Conservation (phyloP, 1,140 invertebrate genomes). For the Sitophilus oryzae region DNA sequence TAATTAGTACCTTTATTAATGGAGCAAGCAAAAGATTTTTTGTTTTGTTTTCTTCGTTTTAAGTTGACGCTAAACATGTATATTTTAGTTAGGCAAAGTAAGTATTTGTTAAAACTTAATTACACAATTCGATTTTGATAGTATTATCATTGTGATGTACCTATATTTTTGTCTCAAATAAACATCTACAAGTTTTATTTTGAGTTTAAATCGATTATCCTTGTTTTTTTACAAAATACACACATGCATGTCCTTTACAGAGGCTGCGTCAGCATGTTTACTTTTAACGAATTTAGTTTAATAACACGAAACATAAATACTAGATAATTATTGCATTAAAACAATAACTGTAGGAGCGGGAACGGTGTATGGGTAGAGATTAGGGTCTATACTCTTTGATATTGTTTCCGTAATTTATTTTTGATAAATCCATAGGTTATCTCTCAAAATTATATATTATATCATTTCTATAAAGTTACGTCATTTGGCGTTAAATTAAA, state of each 20-base stretch:
- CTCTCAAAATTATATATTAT: too few relatives aligned
- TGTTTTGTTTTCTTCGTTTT: not conserved
- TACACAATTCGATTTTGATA: constrained; percentile 23
- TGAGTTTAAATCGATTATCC: constrained; percentile 3
- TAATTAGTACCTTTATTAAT: constrained; percentile 11
- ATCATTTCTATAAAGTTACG: too few relatives aligned
- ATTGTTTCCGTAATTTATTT: too few relatives aligned
- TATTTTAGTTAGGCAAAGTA: not conserved
- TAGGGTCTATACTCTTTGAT: too few relatives aligned
- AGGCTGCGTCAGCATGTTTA: not conserved
- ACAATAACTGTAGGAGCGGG: too few relatives aligned
- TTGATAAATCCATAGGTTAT: too few relatives aligned
- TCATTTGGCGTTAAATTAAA: too few relatives aligned
- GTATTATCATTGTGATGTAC: constrained; percentile 27
- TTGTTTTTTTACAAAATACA: constrained; percentile 15
- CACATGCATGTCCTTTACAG: not conserved
- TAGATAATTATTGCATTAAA: too few relatives aligned
- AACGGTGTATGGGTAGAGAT: too few relatives aligned
- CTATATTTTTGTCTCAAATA: constrained; percentile 26
- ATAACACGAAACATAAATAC: too few relatives aligned
- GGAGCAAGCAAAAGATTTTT: not conserved
- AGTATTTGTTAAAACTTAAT: constrained; percentile 7
- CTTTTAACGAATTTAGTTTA: not conserved
- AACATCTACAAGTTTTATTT: constrained; percentile 8
- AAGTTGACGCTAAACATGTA: not conserved